Conservation (phyloP, 2,113 vertebrate genomes). For the Mus spicilegus region DNA sequence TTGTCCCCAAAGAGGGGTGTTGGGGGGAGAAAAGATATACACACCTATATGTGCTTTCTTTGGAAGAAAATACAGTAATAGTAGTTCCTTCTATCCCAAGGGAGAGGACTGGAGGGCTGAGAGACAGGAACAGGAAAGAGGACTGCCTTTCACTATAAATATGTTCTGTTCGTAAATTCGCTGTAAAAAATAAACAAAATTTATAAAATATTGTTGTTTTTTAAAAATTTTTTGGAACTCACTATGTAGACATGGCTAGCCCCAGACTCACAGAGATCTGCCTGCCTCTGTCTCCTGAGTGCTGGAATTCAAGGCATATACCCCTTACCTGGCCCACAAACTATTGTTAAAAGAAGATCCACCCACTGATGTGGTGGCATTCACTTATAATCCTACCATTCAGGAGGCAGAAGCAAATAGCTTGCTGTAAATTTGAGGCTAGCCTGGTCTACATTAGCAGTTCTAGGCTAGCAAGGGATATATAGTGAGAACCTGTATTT, state of each 20-base stretch:
- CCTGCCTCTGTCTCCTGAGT: neutral
- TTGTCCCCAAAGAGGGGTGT: too few species aligned
- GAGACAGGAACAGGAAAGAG: neutral
- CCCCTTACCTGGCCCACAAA: neutral
- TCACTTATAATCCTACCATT: neutral
- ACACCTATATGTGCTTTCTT: neutral
- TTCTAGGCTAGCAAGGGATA: neutral
- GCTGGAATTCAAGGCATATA: neutral
- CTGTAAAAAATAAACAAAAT: neutral
- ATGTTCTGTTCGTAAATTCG: conserved; percentile 45
- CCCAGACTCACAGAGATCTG: neutral
- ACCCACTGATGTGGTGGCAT: neutral
- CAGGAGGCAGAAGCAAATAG: neutral
- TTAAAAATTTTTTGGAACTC: neutral
- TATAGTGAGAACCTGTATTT: neutral
- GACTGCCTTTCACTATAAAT: conserved; percentile 33
- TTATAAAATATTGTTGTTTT: neutral
- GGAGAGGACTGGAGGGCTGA: conserved; percentile 14
- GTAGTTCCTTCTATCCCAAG: neutral
- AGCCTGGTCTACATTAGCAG: neutral
- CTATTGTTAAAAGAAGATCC: neutral
- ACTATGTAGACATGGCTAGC: neutral
- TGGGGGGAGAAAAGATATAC: neutral
- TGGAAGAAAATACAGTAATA: conserved; percentile 24
- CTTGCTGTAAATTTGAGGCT: neutral